A percentile compares a stretch with the other conserved stretches of the same genome.
These are phyloP conservation scores for Leptinotarsa defecta DNA, from an alignment of 1,140 invertebrate genomes.

Conservation along the genomic window DNA sequence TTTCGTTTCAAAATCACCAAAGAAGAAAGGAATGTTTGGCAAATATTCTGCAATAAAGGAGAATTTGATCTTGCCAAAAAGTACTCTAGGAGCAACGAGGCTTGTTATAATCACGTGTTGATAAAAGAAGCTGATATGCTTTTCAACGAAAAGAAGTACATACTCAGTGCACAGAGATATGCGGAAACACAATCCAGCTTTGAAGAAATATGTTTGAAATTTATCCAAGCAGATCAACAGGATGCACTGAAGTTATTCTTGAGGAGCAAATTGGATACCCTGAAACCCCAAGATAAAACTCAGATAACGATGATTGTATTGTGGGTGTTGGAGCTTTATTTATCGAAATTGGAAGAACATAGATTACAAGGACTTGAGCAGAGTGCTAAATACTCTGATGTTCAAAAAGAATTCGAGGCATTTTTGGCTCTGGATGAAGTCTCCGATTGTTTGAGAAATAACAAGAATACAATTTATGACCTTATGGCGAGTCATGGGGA, in stretches of 20 bases:
- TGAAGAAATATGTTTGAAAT: conserved; percentile 92
- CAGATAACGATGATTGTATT: conserved; percentile 90
- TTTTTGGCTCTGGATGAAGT: conserved; percentile 71
- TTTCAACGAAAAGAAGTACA: conserved; percentile 80
- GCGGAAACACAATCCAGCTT: conserved; percentile 90
- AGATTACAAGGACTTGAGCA: conserved; percentile 65
- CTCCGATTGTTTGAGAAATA: conserved; percentile 73
- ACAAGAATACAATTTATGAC: conserved; percentile 83
- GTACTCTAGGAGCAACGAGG: conserved; percentile 76
- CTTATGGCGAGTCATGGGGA: conserved; percentile 93
- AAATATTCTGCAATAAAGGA: conserved; percentile 84
- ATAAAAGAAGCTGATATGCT: conserved; percentile 87
- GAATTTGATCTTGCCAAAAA: conserved; percentile 88
- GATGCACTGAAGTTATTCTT: conserved; percentile 87
- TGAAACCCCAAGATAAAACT: conserved; percentile 70
- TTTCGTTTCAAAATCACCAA: conserved; percentile 84
- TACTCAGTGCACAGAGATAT: conserved; percentile 84
- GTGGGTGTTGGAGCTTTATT: conserved; percentile 91
- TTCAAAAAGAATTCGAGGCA: conserved; percentile 82
- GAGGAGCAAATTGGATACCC: conserved; percentile 60
- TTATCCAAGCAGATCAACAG: conserved; percentile 81
- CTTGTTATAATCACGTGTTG: conserved; percentile 81
- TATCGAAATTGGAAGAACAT: conserved; percentile 81
- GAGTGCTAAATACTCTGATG: conserved; percentile 62
- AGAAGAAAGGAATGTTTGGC: conserved; percentile 89